Conservation (phyloP, 2,797 vertebrate species). For the Yasuhikotakia modesta region DNA sequence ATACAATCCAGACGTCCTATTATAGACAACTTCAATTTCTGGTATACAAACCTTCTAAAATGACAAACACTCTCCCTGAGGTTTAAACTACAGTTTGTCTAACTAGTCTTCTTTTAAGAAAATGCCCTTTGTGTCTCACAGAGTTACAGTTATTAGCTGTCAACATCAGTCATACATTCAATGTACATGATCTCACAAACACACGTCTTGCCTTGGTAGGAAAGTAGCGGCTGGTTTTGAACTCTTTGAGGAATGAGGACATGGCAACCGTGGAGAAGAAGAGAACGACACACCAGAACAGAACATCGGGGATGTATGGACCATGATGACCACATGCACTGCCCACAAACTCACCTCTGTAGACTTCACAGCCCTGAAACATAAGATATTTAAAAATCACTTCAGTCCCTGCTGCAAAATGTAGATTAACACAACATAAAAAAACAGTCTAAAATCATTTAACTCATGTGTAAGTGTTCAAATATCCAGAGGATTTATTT, state of each 20-base stretch:
- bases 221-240: slow-evolving; percentile 94
- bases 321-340: slow-evolving; percentile 86
- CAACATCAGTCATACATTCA: too few relatives aligned
- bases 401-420: background rate
- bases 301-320: slow-evolving; percentile 91
- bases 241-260: slow-evolving; percentile 88
- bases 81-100: too few relatives aligned
- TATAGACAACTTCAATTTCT: too few relatives aligned
- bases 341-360: slow-evolving; percentile 83
- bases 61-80: too few relatives aligned
- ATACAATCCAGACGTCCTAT: too few relatives aligned
- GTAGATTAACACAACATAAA: background rate
- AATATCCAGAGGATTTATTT: slow-evolving; percentile 16
- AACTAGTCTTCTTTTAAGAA: too few relatives aligned
- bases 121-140: too few relatives aligned
- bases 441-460: background rate
- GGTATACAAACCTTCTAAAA: too few relatives aligned
- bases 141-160: too few relatives aligned
- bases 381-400: background rate
- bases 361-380: slow-evolving; percentile 70
- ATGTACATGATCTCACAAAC: too few relatives aligned
- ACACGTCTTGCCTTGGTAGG: slow-evolving; percentile 90
- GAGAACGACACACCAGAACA: slow-evolving; percentile 98
- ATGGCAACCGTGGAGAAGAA: too few relatives aligned
- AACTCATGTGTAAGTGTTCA: background rate